A percentile compares a stretch with the other conserved stretches of the same genome.
Conservation (phyloP, 2,113 vertebrate genomes). For the Todiramphus chloris region DNA sequence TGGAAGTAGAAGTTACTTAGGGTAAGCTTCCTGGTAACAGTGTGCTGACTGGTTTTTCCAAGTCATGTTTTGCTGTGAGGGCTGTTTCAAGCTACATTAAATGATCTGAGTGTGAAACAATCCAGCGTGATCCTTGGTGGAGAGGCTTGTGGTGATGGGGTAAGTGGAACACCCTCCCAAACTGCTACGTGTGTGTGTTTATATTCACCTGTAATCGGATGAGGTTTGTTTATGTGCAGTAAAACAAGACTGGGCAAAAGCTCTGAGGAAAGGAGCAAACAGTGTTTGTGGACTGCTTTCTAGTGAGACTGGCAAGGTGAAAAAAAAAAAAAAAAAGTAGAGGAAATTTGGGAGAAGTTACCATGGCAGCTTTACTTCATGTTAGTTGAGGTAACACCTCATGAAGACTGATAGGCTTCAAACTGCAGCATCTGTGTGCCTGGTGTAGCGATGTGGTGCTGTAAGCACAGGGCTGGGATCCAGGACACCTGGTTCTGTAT, state of each 20-base stretch:
- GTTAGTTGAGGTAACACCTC: background rate
- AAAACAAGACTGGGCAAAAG: background rate
- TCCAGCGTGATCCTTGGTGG: background rate
- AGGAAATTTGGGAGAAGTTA: background rate
- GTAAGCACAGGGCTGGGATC: background rate
- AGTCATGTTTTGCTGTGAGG: background rate
- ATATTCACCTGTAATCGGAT: background rate
- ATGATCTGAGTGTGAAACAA: background rate
- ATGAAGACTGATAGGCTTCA: background rate
- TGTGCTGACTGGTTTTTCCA: background rate
- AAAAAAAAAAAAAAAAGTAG: background rate
- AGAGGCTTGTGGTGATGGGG: background rate
- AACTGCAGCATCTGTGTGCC: constrained; percentile 1
- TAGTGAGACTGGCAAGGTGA: background rate
- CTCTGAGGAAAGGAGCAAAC: background rate
- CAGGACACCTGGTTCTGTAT: background rate
- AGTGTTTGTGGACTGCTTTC: background rate
- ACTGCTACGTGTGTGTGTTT: background rate
- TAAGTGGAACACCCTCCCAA: background rate
- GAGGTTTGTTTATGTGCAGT: background rate
- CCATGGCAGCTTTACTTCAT: background rate
- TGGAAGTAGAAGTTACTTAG: background rate
- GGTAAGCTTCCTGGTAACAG: background rate
- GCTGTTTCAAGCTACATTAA: background rate
- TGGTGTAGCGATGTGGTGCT: background rate